These are phyloP conservation scores for Mylabris phalerata DNA, from an alignment of 1,140 invertebrate species.

Conservation along the genomic window DNA sequence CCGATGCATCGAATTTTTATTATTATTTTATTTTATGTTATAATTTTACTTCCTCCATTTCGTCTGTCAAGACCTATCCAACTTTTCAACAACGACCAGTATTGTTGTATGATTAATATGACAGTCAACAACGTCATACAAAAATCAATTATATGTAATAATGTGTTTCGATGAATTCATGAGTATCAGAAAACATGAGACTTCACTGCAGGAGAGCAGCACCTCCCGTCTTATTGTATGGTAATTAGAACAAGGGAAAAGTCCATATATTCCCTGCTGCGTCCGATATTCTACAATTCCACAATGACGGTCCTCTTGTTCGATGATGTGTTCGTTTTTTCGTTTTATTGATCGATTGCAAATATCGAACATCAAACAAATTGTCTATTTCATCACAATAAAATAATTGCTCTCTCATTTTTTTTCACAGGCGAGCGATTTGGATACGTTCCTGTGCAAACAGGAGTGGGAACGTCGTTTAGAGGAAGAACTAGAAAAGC, in stretches of 20 bases:
- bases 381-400: neutral
- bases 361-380: neutral
- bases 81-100: slow-evolving; percentile 6
- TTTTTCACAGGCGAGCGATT: slow-evolving; percentile 49
- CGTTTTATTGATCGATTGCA: neutral
- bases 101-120: slow-evolving; percentile 15
- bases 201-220: slow-evolving; percentile 22
- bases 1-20: slow-evolving; percentile 31
- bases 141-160: slow-evolving; percentile 21
- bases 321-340: neutral
- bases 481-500: slow-evolving; percentile 51
- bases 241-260: slow-evolving; percentile 31
- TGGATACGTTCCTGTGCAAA: slow-evolving; percentile 54
- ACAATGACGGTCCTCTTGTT: neutral
- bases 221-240: slow-evolving; percentile 32
- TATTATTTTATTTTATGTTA: neutral
- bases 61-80: no score
- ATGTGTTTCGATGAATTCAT: slow-evolving; percentile 15
- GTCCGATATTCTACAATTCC: neutral
- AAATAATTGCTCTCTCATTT: slow-evolving; percentile 24
- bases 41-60: neutral
- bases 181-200: slow-evolving; percentile 17
- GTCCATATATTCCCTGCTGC: slow-evolving; percentile 21
- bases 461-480: slow-evolving; percentile 52
- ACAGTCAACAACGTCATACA: slow-evolving; percentile 9